These are phyloP conservation scores for Zelostemma sp. DNA, from an alignment of 1,140 invertebrate genomes.

Conservation along the genomic window DNA sequence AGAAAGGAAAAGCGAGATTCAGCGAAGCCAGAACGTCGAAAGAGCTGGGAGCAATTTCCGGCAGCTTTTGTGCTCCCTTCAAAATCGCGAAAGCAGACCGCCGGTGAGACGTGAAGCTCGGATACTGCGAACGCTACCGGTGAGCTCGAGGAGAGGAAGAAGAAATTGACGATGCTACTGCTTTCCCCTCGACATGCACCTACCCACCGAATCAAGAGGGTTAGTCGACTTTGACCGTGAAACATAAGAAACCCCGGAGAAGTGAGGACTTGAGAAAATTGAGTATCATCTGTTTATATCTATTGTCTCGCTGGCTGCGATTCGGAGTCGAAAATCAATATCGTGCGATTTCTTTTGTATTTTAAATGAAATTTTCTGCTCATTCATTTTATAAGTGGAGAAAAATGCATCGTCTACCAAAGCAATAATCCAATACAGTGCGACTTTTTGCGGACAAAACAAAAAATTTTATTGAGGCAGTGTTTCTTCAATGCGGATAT, in stretches of 20 bases:
- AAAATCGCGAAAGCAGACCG: conserved; percentile 46
- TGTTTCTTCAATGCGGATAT: too few relatives aligned
- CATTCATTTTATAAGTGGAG: too few relatives aligned
- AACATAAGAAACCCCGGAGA: neutral
- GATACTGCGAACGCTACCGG: conserved; percentile 20
- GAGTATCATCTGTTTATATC: too few relatives aligned
- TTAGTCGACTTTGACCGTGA: neutral
- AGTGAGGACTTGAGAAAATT: too few relatives aligned
- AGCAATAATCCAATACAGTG: too few relatives aligned
- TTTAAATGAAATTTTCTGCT: too few relatives aligned
- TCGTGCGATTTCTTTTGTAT: too few relatives aligned
- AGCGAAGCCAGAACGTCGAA: conserved; percentile 48
- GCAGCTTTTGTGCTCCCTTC: conserved; percentile 55
- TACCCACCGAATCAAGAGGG: neutral
- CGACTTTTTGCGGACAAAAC: too few relatives aligned
- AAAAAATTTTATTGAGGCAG: too few relatives aligned
- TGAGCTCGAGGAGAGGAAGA: conserved; percentile 13
- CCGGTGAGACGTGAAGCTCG: conserved; percentile 8
- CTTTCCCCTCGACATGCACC: conserved; percentile 3
- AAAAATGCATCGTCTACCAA: too few relatives aligned
- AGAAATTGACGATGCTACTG: conserved; percentile 11
- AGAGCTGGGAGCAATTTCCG: conserved; percentile 60
- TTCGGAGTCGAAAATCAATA: too few relatives aligned
- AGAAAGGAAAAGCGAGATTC: conserved; percentile 43
- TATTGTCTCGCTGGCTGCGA: too few relatives aligned